Percentiles rank a stretch among this genome's conserved stretches.
Conservation (phyloP, 2,888 invertebrate genomes). For the Chloroclysta siterata region DNA sequence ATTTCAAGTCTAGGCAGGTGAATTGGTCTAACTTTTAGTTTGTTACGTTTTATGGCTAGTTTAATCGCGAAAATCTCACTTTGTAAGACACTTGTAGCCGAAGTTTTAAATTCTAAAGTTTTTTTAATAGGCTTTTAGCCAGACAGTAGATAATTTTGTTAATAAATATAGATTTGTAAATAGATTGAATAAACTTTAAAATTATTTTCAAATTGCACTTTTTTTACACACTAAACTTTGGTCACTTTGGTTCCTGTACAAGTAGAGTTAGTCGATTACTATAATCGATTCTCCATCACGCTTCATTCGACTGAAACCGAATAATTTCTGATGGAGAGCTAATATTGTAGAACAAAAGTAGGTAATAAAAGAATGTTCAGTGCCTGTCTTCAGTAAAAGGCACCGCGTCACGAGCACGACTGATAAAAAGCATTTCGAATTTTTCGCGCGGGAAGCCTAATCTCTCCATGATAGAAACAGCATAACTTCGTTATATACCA, state of each 20-base stretch:
- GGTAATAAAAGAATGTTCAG: not conserved
- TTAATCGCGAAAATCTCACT: not conserved
- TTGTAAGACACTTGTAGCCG: not conserved
- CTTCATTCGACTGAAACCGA: conserved; percentile 11
- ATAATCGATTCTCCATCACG: conserved; percentile 12
- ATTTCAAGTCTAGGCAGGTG: not conserved
- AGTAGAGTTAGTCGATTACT: not conserved
- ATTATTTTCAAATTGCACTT: conserved; percentile 27
- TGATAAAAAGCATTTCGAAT: conserved; percentile 84
- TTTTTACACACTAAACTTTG: conserved; percentile 27
- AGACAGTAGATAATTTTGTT: conserved; percentile 3
- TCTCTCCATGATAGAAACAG: conserved; percentile 68
- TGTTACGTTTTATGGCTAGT: not conserved
- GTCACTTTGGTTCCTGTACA: conserved; percentile 36
- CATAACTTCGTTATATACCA: conserved; percentile 79
- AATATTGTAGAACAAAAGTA: not conserved
- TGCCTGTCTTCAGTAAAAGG: conserved; percentile 37
- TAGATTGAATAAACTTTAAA: not conserved
- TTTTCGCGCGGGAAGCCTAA: conserved; percentile 83
- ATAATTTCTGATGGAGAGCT: conserved; percentile 1
- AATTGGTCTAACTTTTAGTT: not conserved
- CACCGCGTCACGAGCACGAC: conserved; percentile 62
- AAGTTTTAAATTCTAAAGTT: not conserved
- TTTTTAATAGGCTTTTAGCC: conserved; percentile 16
- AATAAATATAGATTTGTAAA: conserved; percentile 10